Conservation (phyloP, 1,140 invertebrate genomes). For the Teleopsis dalmanni region DNA sequence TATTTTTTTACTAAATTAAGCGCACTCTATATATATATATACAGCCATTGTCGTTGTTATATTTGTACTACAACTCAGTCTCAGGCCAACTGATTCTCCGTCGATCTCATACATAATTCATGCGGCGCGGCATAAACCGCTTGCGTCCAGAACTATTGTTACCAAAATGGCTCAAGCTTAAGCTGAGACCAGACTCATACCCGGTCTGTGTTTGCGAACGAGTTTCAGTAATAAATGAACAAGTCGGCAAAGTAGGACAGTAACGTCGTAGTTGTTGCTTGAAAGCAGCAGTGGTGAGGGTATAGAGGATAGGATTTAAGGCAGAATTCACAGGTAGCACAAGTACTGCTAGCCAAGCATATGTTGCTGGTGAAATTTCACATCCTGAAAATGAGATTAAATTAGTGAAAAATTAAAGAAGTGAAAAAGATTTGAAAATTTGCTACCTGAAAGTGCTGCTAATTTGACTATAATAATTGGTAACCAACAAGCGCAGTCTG, state of each 20-base stretch:
- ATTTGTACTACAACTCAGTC: too few species aligned
- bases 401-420: background rate
- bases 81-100: too few species aligned
- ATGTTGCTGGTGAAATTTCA: slow-evolving; percentile 47
- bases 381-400: slow-evolving; percentile 31
- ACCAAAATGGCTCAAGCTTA: slow-evolving; percentile 30
- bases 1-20: too few species aligned
- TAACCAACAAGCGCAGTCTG: slow-evolving; percentile 59
- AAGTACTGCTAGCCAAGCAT: slow-evolving; percentile 63
- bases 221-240: slow-evolving; percentile 27
- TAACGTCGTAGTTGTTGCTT: slow-evolving; percentile 48
- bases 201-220: slow-evolving; percentile 28
- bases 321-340: slow-evolving; percentile 64
- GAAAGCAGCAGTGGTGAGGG: slow-evolving; percentile 55
- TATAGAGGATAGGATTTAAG: slow-evolving; percentile 63
- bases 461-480: slow-evolving; percentile 56
- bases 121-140: too few species aligned
- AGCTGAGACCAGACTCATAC: slow-evolving; percentile 36
- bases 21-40: too few species aligned
- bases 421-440: slow-evolving; percentile 4
- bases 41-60: too few species aligned
- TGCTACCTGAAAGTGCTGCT: slow-evolving; percentile 51
- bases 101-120: too few species aligned
- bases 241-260: slow-evolving; percentile 32
- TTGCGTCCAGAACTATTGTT: too few species aligned